Percentiles rank a stretch among this genome's conserved stretches.
These are phyloP conservation scores for Dendronephthya gigantea DNA, from an alignment of 64 coral and sea anemone genomes.

Conservation along the genomic window DNA sequence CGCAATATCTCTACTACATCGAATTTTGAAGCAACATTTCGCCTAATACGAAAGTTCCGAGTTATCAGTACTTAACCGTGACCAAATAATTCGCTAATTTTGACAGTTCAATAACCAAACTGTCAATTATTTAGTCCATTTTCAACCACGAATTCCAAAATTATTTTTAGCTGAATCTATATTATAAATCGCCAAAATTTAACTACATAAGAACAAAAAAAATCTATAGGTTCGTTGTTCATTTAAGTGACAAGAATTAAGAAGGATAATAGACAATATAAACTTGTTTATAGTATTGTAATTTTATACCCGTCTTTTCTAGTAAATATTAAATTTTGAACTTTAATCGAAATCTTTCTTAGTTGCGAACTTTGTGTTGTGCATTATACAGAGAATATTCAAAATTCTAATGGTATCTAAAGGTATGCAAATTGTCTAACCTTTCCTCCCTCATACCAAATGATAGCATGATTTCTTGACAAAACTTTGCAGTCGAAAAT, in stretches of 20 bases:
- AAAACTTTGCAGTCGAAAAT: conserved; percentile 98
- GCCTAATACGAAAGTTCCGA: too few species aligned
- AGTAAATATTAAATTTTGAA: too few species aligned
- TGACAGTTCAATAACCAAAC: neutral
- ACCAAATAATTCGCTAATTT: neutral
- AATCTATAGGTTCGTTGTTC: neutral
- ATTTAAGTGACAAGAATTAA: neutral
- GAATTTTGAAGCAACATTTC: too few species aligned
- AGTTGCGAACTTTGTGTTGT: neutral
- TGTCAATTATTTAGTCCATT: neutral
- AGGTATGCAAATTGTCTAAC: conserved; percentile 19
- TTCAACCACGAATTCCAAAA: neutral
- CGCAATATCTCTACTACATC: too few species aligned
- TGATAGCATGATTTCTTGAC: conserved; percentile 96
- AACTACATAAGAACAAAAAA: neutral
- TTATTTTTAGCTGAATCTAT: neutral
- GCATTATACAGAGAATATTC: neutral
- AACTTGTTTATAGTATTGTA: neutral
- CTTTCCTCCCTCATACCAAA: conserved; percentile 99
- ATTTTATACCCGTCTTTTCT: neutral
- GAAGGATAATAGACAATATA: neutral
- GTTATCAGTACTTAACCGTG: neutral
- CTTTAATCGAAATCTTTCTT: neutral
- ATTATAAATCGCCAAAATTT: neutral
- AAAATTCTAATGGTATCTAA: neutral